Evolutionary conservation across 2,888 invertebrate species (phyloP), one percentile per base, ranked within the genome.

Genomic region (Acrobeloides nanus): DNA sequence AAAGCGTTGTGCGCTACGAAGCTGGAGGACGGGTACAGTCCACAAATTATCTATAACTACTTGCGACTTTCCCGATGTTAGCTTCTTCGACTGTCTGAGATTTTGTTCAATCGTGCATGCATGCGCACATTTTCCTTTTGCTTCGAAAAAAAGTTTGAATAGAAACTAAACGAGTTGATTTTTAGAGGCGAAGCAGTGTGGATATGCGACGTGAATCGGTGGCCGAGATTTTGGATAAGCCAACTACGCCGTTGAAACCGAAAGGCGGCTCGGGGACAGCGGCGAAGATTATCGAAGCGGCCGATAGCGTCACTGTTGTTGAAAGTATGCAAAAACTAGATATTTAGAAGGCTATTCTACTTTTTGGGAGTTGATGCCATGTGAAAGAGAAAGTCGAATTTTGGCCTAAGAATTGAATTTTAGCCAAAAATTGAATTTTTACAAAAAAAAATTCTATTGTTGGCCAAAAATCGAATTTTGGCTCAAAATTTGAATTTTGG

Each of bases 291-390:
- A 84, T 89, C 61, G 89, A 89, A 76, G 85, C 87, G 35, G 87
- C 89, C 76, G 88, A 89, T 75, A 92, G 86, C 74, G 90, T 93
- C 78, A 86, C 90, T 37, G 89, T 89, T 50, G 85, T 89, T 77
- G 95, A 95, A 84, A 92, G 93, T 90, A 62, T 51, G 63, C 52
- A 7, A 0, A n/a, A n/a, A n/a, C n/a, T n/a, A n/a, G n/a, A n/a
- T n/a, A n/a, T n/a, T n/a, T n/a, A n/a, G n/a, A n/a, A n/a, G n/a
- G n/a, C n/a, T n/a, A n/a, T n/a, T n/a, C n/a, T n/a, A n/a, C n/a
- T n/a, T n/a, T n/a, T n/a, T n/a, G n/a, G n/a, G n/a, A n/a, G n/a
- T n/a, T n/a, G n/a, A n/a, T n/a, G n/a, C n/a, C n/a, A n/a, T n/a
- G n/a, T n/a, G n/a, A n/a, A n/a, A n/a, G n/a, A n/a, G n/a, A n/a